Base-by-base conservation (phyloP, 2,888 invertebrate genomes). In the Ryuthela nishihirai region DNA sequence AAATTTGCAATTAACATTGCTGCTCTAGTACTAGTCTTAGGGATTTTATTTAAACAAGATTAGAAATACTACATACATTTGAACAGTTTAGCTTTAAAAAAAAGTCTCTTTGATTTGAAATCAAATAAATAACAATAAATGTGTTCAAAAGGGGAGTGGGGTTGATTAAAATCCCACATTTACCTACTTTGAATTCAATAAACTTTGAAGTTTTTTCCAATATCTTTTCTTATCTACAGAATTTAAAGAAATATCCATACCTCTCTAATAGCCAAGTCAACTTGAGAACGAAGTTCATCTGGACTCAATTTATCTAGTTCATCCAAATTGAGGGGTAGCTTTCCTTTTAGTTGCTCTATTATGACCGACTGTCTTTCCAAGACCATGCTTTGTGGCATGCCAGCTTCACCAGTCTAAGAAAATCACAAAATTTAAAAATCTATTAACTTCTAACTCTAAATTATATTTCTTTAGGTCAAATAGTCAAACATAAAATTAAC, bases 311-410 rank as follows among this genome's bases (percentile, higher is more conserved):
- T 77, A 65, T 81, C 82, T 42, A 88, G 81, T 70, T 91, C 88
- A 70, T 92, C 88, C 24, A 93, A 80, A 72, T 89, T 85, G 40
- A 91, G 79, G 72, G 92, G 89, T 67, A 95, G 83, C 74, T 88
- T 87, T 56, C 81, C 83, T 72, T 85, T 85, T 53, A 93, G 76
- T 75, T 92, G 89, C 72, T 90, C 89, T 41, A 97, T 86, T 50
- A 97, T 83, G 32, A 88, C 83, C 73, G 87, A 87, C 73, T 98
- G 98, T 69, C 92, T 85, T 72, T 89, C 88, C 49, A 92, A 76
- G 61, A 90, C 77, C 59, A 91, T 84, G 67, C 85, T 85, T 72
- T 85, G 85, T 3, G 85, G 86, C 56, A 85, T 78, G 21, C 85
- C 86, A 3, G 86, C 83, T 68, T 84, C 82, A 2, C 88, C 88